These are phyloP conservation scores for Sminthurinus signatus DNA, from an alignment of 1,140 invertebrate species.

Conservation along the genomic window DNA sequence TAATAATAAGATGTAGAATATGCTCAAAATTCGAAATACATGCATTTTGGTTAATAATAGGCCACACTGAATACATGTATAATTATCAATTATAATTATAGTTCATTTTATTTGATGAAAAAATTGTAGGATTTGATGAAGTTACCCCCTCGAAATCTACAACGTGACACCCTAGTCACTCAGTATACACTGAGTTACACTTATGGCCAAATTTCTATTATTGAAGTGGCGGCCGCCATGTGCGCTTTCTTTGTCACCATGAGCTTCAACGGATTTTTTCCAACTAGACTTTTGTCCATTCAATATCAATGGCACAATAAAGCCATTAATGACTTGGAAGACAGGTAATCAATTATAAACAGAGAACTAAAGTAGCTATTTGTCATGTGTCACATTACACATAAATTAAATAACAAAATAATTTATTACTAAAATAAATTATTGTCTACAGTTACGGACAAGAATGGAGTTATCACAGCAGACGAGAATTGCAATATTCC, in stretches of 20 bases:
- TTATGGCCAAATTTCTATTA: constrained; percentile 53
- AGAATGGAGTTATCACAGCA: constrained; percentile 13
- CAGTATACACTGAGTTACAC: constrained; percentile 48
- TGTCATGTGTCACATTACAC: not conserved
- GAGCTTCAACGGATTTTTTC: constrained; percentile 57
- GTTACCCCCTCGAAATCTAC: constrained; percentile 57
- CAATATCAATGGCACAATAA: constrained; percentile 54
- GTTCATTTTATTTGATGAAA: too few relatives aligned
- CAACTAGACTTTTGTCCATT: constrained; percentile 50
- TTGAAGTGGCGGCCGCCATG: constrained; percentile 52
- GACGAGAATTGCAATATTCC: constrained; percentile 15
- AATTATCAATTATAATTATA: too few relatives aligned
- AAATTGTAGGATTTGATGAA: constrained; percentile 68
- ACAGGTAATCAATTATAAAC: constrained; percentile 48
- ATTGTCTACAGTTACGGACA: too few relatives aligned
- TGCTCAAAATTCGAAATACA: too few relatives aligned
- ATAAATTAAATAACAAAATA: too few relatives aligned
- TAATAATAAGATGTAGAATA: too few relatives aligned
- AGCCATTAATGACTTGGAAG: constrained; percentile 53
- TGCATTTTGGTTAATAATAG: too few relatives aligned
- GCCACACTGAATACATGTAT: too few relatives aligned
- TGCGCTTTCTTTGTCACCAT: constrained; percentile 56
- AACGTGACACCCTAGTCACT: constrained; percentile 60
- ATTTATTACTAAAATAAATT: too few relatives aligned
- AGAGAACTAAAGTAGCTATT: constrained; percentile 21